Evolutionary conservation across 1,140 invertebrate genomes (phyloP).

Genomic region (Drosophila gunungcola): DNA sequence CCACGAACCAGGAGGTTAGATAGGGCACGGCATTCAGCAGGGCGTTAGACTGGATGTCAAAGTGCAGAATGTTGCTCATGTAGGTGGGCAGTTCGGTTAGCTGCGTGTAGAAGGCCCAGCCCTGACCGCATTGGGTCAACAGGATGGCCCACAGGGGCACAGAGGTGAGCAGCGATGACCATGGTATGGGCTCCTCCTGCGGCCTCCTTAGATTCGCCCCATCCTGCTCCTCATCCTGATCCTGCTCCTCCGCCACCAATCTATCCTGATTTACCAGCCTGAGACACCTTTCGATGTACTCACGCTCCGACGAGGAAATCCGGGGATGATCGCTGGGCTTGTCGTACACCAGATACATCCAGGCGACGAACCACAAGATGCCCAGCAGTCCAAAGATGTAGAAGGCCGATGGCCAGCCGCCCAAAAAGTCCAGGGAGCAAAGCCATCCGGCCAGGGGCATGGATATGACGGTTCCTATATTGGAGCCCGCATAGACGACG

Average conservation of each 20-base stretch:
- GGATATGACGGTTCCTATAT: constrained; percentile 90
- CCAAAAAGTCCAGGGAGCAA: constrained; percentile 88
- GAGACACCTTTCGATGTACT: constrained; percentile 88
- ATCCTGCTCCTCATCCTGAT: constrained; percentile 59
- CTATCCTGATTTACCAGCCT: constrained; percentile 3
- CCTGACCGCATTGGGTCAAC: constrained; percentile 95
- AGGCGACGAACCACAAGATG: constrained; percentile 92
- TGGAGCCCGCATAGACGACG: constrained; percentile 90
- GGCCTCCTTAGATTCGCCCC: not conserved
- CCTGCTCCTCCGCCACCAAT: not conserved
- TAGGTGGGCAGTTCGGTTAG: constrained; percentile 97
- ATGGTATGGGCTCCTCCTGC: constrained; percentile 86
- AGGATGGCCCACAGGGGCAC: constrained; percentile 94
- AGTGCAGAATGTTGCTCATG: constrained; percentile 96
- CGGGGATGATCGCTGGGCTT: constrained; percentile 91
- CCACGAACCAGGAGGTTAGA: constrained; percentile 89
- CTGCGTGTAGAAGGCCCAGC: constrained; percentile 98
- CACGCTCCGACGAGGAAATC: constrained; percentile 89
- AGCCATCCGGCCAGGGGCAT: constrained; percentile 90
- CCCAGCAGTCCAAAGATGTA: constrained; percentile 91
- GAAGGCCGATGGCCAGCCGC: constrained; percentile 92
- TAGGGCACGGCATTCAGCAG: constrained; percentile 93
- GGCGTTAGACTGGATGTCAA: constrained; percentile 93
- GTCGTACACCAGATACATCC: constrained; percentile 90
- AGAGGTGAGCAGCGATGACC: constrained; percentile 92